These are phyloP conservation scores for Psittacula derbiana DNA, from an alignment of 2,797 vertebrate genomes.

Conservation along the genomic window DNA sequence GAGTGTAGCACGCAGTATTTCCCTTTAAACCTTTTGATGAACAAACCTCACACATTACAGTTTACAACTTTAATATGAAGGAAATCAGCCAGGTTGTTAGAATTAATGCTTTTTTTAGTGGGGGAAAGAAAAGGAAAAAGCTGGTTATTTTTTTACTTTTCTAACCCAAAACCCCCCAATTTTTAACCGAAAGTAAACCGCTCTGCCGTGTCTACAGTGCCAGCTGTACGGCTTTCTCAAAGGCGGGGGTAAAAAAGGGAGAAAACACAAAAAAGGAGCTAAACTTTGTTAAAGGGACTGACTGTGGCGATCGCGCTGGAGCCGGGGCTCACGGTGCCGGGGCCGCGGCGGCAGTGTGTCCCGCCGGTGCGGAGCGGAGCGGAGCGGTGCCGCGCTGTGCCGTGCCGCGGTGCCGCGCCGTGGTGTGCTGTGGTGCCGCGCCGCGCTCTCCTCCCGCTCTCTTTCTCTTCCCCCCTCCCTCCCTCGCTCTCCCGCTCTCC, in stretches of 20 bases:
- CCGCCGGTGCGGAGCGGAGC: neutral
- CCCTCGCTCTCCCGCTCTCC: slow-evolving; percentile 80
- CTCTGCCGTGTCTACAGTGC: neutral
- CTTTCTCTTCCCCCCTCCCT: slow-evolving; percentile 58
- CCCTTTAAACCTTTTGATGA: too few relatives aligned
- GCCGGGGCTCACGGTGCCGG: slow-evolving; percentile 6
- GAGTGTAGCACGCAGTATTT: too few relatives aligned
- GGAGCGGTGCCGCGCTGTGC: neutral
- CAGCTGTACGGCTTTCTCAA: neutral
- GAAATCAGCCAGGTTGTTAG: neutral
- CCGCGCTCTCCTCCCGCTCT: slow-evolving; percentile 33
- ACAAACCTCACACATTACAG: too few relatives aligned
- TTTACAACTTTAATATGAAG: neutral
- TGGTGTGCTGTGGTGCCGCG: neutral
- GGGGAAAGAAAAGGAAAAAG: neutral
- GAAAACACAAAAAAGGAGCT: too few relatives aligned
- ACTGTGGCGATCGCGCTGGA: neutral
- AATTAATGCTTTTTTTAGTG: neutral
- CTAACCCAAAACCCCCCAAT: neutral
- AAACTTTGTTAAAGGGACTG: slow-evolving; percentile 39
- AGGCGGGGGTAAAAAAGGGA: neutral
- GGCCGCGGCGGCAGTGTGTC: slow-evolving; percentile 26
- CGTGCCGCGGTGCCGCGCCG: neutral
- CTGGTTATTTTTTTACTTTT: neutral
- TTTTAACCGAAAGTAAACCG: neutral